Percentiles rank a stretch among this genome's conserved stretches.
phyloP scores from a whole-genome alignment of 2,888 invertebrate species.

The Hydraecia micacea region DNA sequence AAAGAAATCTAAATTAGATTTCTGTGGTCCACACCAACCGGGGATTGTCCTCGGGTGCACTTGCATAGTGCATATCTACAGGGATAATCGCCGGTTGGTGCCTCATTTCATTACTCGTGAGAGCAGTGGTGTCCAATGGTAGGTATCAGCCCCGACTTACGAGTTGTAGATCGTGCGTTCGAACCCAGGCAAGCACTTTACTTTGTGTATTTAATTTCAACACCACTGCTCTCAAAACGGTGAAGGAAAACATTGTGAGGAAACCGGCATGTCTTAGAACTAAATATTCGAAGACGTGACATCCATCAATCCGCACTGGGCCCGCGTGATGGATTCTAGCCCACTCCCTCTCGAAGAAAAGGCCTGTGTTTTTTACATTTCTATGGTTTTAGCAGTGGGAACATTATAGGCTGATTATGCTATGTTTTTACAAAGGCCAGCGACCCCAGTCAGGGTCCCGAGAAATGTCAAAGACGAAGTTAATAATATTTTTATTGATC shows the following conservation, averaged over 20 bases:
- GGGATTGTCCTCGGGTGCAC: not conserved
- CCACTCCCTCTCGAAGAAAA: not conserved
- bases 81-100: not conserved
- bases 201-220: not conserved
- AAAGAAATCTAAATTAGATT: too few species aligned
- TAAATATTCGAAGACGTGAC: not conserved
- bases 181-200: not conserved
- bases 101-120: not conserved
- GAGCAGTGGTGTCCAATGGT: not conserved
- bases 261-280: not conserved
- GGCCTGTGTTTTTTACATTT: too few species aligned
- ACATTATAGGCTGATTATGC: not conserved
- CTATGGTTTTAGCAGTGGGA: not conserved
- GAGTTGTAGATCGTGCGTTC: too few species aligned
- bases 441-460: not conserved
- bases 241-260: not conserved
- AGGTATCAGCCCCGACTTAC: too few species aligned
- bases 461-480: not conserved
- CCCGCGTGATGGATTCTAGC: not conserved
- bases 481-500: not conserved
- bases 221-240: not conserved
- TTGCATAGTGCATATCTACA: not conserved
- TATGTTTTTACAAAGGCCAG: not conserved
- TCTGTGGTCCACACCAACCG: not conserved
- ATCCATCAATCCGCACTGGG: not conserved